Evolutionary conservation across 1,140 invertebrate species (phyloP).

Genomic region (Bombus difficillimus): DNA sequence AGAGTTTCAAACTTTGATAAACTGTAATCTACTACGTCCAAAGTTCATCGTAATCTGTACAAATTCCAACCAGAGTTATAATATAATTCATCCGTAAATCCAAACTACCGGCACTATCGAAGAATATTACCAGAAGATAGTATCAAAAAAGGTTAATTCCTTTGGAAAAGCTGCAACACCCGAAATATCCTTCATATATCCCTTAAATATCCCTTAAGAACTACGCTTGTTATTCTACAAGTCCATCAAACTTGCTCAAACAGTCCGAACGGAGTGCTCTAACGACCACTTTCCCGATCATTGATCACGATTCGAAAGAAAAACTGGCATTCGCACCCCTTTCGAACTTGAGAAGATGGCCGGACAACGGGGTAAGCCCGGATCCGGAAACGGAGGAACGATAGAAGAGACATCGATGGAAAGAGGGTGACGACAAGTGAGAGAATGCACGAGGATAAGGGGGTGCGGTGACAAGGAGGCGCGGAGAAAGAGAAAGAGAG

Average conservation of each 20-base stretch:
- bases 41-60: too few relatives aligned
- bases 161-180: too few relatives aligned
- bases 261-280: not conserved
- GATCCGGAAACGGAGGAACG: not conserved
- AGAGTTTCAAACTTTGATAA: too few relatives aligned
- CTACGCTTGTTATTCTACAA: not conserved
- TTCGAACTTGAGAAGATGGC: too few relatives aligned
- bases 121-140: too few relatives aligned
- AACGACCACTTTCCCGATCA: not conserved
- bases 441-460: conserved; percentile 62
- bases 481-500: conserved; percentile 76
- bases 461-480: conserved; percentile 68
- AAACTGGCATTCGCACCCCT: not conserved
- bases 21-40: too few relatives aligned
- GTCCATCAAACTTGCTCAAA: not conserved
- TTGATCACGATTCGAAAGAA: not conserved
- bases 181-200: too few relatives aligned
- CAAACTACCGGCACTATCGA: too few relatives aligned
- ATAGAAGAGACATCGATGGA: conserved; percentile 52
- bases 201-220: not conserved
- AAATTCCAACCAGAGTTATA: too few relatives aligned
- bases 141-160: too few relatives aligned
- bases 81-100: too few relatives aligned
- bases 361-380: not conserved
- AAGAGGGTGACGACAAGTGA: conserved; percentile 59